Percentiles rank a stretch among this genome's conserved stretches.
These are phyloP conservation scores for Plectropomus leopardus DNA, from an alignment of 2,113 vertebrate species.

Conservation along the genomic window DNA sequence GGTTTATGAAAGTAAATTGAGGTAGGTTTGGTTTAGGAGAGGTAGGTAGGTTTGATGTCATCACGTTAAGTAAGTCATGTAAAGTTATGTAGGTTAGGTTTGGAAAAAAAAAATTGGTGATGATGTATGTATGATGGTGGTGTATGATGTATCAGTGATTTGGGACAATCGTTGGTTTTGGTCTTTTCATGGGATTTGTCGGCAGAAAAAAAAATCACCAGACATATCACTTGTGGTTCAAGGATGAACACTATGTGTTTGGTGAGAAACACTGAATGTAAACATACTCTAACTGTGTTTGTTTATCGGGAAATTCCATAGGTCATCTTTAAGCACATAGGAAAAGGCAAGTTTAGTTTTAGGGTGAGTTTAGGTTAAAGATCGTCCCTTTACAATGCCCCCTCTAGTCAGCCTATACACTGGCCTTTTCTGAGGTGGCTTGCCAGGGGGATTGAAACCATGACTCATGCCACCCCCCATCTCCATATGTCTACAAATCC, in stretches of 20 bases:
- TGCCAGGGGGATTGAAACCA: slow-evolving; percentile 78
- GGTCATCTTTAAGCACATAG: slow-evolving; percentile 10
- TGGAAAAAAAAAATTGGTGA: no score
- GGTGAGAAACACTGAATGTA: slow-evolving; percentile 13
- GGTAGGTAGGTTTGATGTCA: no score
- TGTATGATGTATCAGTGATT: no score
- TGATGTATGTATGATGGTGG: no score
- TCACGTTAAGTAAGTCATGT: no score
- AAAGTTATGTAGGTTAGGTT: no score
- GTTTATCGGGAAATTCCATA: slow-evolving; percentile 22
- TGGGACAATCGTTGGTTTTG: neutral
- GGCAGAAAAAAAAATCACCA: neutral
- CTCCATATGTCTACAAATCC: slow-evolving; percentile 58
- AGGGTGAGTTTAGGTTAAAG: slow-evolving; percentile 32
- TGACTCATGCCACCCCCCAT: slow-evolving; percentile 54
- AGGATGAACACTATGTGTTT: neutral
- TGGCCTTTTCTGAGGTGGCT: slow-evolving; percentile 47
- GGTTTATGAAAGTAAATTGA: no score
- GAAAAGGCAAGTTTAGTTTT: slow-evolving; percentile 28
- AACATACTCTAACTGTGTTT: slow-evolving; percentile 20
- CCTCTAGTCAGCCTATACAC: slow-evolving; percentile 24
- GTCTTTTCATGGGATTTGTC: no score
- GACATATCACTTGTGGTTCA: neutral
- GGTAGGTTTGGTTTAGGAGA: no score
- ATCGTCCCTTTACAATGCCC: slow-evolving; percentile 36